Evolutionary conservation across 1,140 invertebrate species (phyloP).

Genomic region (Branchinecta lindahli): DNA sequence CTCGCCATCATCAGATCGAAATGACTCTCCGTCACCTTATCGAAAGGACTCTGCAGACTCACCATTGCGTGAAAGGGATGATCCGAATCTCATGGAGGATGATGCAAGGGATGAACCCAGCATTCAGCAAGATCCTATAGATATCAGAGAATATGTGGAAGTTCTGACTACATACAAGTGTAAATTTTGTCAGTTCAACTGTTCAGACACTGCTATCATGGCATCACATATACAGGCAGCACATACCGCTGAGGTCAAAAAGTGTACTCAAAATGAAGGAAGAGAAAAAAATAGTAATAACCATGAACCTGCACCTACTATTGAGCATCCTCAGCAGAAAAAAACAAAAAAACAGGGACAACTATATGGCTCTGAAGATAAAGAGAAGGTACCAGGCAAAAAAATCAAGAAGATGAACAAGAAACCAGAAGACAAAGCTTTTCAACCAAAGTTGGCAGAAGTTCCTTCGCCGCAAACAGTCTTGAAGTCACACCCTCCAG

Average conservation of each 20-base stretch:
- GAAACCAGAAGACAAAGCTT: background rate
- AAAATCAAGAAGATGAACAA: background rate
- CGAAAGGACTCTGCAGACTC: background rate
- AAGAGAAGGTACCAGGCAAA: background rate
- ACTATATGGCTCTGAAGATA: background rate
- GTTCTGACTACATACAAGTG: background rate
- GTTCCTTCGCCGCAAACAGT: background rate
- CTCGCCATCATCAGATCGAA: background rate
- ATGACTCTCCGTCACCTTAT: background rate
- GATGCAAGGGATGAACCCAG: background rate
- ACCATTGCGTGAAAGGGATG: background rate
- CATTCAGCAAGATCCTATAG: constrained; percentile 3
- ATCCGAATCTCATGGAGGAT: background rate
- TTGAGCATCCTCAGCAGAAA: background rate
- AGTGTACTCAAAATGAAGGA: background rate
- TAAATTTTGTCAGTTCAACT: constrained; percentile 10
- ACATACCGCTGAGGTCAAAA: background rate
- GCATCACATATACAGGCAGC: background rate
- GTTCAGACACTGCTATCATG: constrained; percentile 2
- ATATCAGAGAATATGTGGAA: background rate
- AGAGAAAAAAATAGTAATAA: background rate
- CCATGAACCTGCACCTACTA: background rate
- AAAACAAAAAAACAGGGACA: background rate
- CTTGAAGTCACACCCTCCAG: background rate
- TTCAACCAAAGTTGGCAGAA: background rate